Evolutionary conservation across 2,797 vertebrate genomes (phyloP).

Genomic region (Anabas testudineus): DNA sequence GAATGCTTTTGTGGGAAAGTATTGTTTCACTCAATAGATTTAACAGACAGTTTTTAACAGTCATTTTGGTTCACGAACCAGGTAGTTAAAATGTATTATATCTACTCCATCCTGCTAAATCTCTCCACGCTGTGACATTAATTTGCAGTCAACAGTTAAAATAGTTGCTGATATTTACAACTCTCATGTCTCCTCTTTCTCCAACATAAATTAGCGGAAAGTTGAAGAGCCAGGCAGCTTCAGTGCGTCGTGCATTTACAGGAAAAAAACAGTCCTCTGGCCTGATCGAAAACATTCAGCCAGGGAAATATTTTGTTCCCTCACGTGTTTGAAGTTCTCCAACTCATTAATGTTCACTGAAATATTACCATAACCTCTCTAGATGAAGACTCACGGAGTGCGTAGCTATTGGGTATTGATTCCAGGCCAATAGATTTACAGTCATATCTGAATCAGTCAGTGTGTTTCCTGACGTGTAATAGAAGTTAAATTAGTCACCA

Average conservation of each 20-base stretch:
- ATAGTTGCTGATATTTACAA: constrained; percentile 39
- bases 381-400: constrained; percentile 12
- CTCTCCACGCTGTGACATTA: not conserved
- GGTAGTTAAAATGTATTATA: constrained; percentile 4
- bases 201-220: constrained; percentile 44
- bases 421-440: constrained; percentile 40
- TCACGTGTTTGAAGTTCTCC: constrained; percentile 51
- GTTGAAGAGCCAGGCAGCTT: constrained; percentile 31
- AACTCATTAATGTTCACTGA: constrained; percentile 43
- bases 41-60: constrained; percentile 51
- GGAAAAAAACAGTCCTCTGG: constrained; percentile 40
- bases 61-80: too few relatives aligned
- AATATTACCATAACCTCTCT: constrained; percentile 37
- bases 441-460: constrained; percentile 23
- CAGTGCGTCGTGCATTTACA: constrained; percentile 38
- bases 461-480: constrained; percentile 18
- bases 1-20: constrained; percentile 36
- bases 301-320: constrained; percentile 59
- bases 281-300: constrained; percentile 54
- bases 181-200: constrained; percentile 9
- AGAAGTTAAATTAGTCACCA: constrained; percentile 39
- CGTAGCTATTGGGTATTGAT: constrained; percentile 27
- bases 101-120: constrained; percentile 2
- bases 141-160: constrained; percentile 4
- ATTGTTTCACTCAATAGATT: constrained; percentile 46